Evolutionary conservation across 53 echinoderm and acorn worm genomes (phyloP).

Genomic region (Paracentrotus lividus): DNA sequence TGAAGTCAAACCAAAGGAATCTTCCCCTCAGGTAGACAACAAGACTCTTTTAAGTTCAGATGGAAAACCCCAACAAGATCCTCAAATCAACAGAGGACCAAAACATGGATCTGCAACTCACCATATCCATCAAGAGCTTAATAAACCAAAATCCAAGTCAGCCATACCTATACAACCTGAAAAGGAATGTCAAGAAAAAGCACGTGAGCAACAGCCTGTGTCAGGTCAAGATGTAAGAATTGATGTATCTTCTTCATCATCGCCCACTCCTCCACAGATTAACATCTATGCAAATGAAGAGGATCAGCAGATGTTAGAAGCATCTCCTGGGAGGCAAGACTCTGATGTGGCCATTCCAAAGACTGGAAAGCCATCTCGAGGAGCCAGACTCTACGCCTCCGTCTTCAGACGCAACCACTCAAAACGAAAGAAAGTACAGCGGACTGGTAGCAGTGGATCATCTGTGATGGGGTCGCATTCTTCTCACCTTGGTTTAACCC

Average conservation of each 20-base stretch:
- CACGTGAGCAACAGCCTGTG: background rate
- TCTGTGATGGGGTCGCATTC: background rate
- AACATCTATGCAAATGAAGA: constrained; percentile 52
- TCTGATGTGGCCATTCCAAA: background rate
- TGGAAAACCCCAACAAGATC: background rate
- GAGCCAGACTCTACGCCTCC: constrained; percentile 61
- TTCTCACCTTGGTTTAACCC: background rate
- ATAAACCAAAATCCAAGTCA: background rate
- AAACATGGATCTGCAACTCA: background rate
- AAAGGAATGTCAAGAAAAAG: background rate
- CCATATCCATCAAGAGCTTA: background rate
- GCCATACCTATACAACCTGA: background rate
- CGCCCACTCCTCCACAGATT: background rate
- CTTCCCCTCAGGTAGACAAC: background rate
- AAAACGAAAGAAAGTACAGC: background rate
- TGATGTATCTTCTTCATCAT: background rate
- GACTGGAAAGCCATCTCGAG: background rate
- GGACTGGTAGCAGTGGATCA: background rate
- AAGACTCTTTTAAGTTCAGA: background rate
- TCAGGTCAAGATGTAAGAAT: background rate
- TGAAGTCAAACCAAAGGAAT: constrained; percentile 19
- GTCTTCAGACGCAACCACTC: constrained; percentile 43
- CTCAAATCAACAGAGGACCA: background rate
- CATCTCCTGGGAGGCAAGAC: background rate
- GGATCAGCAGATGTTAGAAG: background rate